Conservation (phyloP, 2,113 vertebrate genomes). For the Psittacula cyanocephala region DNA sequence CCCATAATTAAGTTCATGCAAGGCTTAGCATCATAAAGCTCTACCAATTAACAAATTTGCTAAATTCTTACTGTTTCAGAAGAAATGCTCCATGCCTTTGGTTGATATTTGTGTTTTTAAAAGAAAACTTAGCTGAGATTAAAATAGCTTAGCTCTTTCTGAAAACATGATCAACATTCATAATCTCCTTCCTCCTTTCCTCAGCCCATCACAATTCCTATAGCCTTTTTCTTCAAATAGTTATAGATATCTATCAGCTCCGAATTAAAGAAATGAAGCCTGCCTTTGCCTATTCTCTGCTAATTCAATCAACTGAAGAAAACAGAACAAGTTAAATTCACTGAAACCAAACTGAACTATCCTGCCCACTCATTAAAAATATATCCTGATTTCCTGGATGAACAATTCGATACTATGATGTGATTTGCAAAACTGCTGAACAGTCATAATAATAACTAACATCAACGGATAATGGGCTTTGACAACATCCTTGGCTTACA, state of each 20-base stretch:
- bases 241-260: not conserved
- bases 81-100: not conserved
- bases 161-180: not conserved
- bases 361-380: not conserved
- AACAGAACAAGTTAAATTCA: not conserved
- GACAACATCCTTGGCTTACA: not conserved
- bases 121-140: not conserved
- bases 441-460: not conserved
- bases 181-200: not conserved
- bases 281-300: not conserved
- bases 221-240: not conserved
- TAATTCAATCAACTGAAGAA: not conserved
- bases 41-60: not conserved
- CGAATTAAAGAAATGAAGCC: not conserved
- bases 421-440: not conserved
- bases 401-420: rapidly evolving
- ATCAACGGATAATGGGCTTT: not conserved
- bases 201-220: not conserved
- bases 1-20: not conserved
- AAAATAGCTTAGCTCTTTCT: not conserved
- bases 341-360: not conserved
- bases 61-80: not conserved
- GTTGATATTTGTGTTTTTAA: not conserved
- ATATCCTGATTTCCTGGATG: not conserved
- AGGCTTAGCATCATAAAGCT: not conserved